Base-by-base conservation (phyloP, 2,113 vertebrate genomes). In the Brachyistius frenatus region DNA sequence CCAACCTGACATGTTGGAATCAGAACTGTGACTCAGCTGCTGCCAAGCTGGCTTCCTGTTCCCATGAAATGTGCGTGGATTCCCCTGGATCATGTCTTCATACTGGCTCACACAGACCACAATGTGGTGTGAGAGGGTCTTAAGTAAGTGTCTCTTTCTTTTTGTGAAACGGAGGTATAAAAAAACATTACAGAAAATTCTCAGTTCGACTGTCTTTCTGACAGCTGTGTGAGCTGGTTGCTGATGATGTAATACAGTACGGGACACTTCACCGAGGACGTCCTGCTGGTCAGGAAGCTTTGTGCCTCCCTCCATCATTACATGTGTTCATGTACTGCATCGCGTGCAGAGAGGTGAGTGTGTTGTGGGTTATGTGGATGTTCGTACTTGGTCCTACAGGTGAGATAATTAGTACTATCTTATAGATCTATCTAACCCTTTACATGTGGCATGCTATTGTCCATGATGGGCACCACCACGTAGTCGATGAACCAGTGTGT, bases 1-100 rank as follows among this genome's bases (percentile, higher is more conserved):
- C 70, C 70, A 62, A 66, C 78, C 80, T 89, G 89, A 90, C 88
- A 86, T 80, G 60, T 67, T 83, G 81, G 76, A 89, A 85, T 62
- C 72, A 70, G 80, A 87, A 66, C 69, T n/a, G 66, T 35, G 62
- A 77, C 67, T 78, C 60, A 69, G 84, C 68, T 81, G 62, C 85
- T 88, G 89, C 79, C 81, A 88, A 86, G 7, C 50, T 62, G 73
- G 73, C 78, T 85, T 89, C 82, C 85, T 83, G 58, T 71, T 85
- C 32, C 52, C 63, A 64, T 77, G 57, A 83, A 86, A 83, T 60
- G 86, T 44, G 84, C 64, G 65, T 66, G 69, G 77, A 83, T 85
- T 74, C 68, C 72, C 53, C 32, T 83, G 77, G 67, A 81, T 77
- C 76, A 69, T 64, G 65, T 80, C 88, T 84, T 78, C 55, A 75